Evolutionary conservation across 2,888 invertebrate genomes (phyloP), one percentile per base, ranked within the genome.

Genomic region (Corythucha ciliata): DNA sequence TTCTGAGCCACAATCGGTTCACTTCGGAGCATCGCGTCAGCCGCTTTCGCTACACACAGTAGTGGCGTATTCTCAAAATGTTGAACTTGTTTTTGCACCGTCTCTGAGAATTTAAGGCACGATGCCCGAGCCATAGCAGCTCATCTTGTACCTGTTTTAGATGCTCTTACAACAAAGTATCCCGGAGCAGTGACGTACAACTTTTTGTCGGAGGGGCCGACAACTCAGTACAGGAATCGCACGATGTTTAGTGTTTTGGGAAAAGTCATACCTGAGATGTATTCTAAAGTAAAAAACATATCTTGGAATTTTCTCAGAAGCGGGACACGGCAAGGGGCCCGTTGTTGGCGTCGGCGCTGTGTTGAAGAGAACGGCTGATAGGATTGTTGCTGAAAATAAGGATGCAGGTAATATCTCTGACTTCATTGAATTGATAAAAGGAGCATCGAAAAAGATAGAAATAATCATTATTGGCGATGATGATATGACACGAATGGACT

Each of bases 281-380:
- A 3, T 5, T 16, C 27, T 1, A 18, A 3, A 5, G 4, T 42
- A 4, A 14, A 42, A 12, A 5, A 1, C 2, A 18, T 42, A 1
- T 27, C 42, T 1, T 42, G 42, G 42, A 42, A 42, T 18, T 42
- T n/a, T 4, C 14, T 42, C 42, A 3, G 42, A 14, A 26, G 16
- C 27, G 4, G 42, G 42, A 1, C 42, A 26, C 10, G 27, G 27
- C 5, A 46, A 34, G 24, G 46, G 46, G 1, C 21, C 34, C 2
- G 34, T 32, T 4, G 46, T 33, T 34, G 46, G 46, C 7, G 18
- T 46, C 1, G 46, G 46, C 3, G 32, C 33, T 4, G 4, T 18
- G 2, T 5, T 42, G 3, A 42, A 42, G 16, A 2, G 42, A 8
- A 25, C 42, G 1, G 24, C 26, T 1, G 42, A 41, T 14, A 39